Percentiles rank a stretch among this genome's conserved stretches.
Conservation (phyloP, 1,140 invertebrate genomes). For the Belonocnema kinseyi region DNA sequence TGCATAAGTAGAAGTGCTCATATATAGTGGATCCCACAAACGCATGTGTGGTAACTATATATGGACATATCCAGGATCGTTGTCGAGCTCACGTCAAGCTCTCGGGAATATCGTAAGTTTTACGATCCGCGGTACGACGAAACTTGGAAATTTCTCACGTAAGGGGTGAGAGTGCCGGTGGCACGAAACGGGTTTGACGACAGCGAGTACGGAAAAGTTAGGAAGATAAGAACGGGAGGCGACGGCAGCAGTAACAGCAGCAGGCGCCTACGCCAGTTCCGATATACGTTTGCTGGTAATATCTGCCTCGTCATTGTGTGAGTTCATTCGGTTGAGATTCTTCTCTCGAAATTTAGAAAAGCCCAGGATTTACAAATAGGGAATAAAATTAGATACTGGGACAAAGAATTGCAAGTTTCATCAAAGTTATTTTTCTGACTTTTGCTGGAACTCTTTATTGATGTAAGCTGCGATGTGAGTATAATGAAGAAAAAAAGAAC, state of each 20-base stretch:
- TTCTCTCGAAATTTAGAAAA: background rate
- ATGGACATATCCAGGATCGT: conserved; percentile 34
- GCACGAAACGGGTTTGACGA: conserved; percentile 47
- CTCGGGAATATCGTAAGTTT: conserved; percentile 59
- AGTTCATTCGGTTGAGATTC: background rate
- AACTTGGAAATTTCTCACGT: conserved; percentile 66
- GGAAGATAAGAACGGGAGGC: conserved; percentile 58
- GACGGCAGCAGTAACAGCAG: conserved; percentile 41
- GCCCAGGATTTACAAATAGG: background rate
- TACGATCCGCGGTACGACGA: conserved; percentile 59
- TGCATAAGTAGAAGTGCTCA: no score
- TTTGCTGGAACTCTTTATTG: no score
- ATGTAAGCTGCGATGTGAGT: no score
- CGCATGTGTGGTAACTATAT: background rate
- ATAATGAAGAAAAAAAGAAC: no score
- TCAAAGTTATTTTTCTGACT: no score
- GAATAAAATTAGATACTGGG: no score
- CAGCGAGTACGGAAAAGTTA: conserved; percentile 62
- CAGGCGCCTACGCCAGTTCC: conserved; percentile 36
- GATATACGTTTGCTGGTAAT: conserved; percentile 38
- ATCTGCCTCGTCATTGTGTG: background rate
- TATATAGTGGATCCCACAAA: no score
- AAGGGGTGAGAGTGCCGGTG: conserved; percentile 41
- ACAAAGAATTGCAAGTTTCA: no score
- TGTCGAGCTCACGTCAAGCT: conserved; percentile 41